Evolutionary conservation across 2,797 vertebrate genomes (phyloP), one percentile per base, ranked within the genome.

Genomic region (Phyllotis vaccarum): DNA sequence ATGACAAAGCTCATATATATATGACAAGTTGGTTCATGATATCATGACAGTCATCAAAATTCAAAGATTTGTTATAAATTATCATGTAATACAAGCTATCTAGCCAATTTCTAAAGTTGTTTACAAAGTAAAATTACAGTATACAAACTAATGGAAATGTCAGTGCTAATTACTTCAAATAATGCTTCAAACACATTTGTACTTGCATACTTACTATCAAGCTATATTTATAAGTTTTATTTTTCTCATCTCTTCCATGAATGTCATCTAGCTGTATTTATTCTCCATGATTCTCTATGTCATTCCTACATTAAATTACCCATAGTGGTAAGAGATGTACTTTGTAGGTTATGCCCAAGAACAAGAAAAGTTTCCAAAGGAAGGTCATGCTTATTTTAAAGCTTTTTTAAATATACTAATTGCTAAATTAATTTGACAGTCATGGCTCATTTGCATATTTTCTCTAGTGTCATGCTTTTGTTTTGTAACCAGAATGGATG

Each of bases 71-170:
- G 37, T 37, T 56, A 66, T 49, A 95, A 90, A 87, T 87, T 34
- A 62, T n/a, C 31, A 10, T 70, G 31, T n/a, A n/a, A n/a, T n/a
- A n/a, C n/a, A n/a, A n/a, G 49, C 58, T 97, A 96, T 70, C 86
- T 52, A 40, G 76, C 90, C 72, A 87, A 95, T 89, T 31, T 93
- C 58, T 54, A 97, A 80, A 52, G 16, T 4, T 97, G 29, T 91
- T 86, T 97, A 81, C 79, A 97, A 98, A 97, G 91, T 85, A 68
- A 88, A 70, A 97, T 96, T 93, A 96, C 92, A 97, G 97, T 97
- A 96, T 93, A 72, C 95, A 97, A 95, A 89, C 11, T 91, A 95
- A 97, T 94, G 95, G 64, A 86, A 97, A 95, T 46, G 1, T 86
- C 3, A 1, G 1, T 74, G 58, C 46, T 91, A 78, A 93, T 90